Evolutionary conservation across 2,113 vertebrate genomes (phyloP).

Genomic region (Actinemys pallida): DNA sequence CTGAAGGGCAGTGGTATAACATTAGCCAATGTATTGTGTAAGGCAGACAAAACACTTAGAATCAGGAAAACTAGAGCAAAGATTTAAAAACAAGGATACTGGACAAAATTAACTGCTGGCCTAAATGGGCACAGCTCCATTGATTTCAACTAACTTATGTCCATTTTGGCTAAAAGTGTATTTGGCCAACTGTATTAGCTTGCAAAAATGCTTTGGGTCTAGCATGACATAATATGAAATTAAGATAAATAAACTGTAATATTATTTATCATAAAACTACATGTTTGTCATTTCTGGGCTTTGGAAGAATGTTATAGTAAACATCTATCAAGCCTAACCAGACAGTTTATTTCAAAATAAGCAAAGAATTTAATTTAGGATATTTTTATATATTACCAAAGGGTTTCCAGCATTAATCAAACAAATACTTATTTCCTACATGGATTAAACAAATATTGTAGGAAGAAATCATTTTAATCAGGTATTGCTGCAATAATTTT

Average conservation of each 20-base stretch:
- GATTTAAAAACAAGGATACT: background rate
- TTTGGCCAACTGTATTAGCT: background rate
- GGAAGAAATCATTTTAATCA: background rate
- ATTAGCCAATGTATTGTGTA: background rate
- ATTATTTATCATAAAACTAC: background rate
- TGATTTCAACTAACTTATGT: fast-evolving
- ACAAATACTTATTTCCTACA: background rate
- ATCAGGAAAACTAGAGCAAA: background rate
- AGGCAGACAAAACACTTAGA: background rate
- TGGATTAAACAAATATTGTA: background rate
- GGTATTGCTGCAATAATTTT: background rate
- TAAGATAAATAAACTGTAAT: background rate
- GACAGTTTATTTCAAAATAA: background rate
- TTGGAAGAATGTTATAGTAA: fast-evolving
- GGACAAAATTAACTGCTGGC: background rate
- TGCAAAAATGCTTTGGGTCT: fast-evolving
- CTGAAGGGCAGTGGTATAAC: background rate
- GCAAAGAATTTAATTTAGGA: background rate
- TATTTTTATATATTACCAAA: background rate
- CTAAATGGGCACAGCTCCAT: background rate
- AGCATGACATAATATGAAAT: background rate
- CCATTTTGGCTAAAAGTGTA: background rate
- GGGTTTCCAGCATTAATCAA: background rate
- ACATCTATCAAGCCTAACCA: background rate
- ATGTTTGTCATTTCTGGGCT: background rate